These are phyloP conservation scores for Alosa alosa DNA, from an alignment of 2,113 vertebrate genomes.

Conservation along the genomic window DNA sequence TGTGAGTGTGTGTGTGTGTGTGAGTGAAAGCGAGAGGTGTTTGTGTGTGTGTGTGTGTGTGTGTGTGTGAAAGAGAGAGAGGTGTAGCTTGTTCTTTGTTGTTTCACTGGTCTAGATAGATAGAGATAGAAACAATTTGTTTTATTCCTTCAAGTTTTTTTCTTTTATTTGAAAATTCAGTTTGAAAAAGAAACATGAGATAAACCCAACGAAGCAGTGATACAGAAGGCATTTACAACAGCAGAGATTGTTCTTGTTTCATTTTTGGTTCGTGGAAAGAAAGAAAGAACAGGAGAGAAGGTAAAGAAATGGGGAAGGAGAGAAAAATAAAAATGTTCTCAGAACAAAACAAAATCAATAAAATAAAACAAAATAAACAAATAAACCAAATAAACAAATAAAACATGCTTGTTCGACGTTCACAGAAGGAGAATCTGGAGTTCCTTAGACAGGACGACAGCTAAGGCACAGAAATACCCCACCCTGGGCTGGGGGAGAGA, in stretches of 20 bases:
- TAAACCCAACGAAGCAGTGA: conserved; percentile 32
- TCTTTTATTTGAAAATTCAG: conserved; percentile 45
- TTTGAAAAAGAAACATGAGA: conserved; percentile 20
- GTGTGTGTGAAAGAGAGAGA: background rate
- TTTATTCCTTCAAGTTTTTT: conserved; percentile 32
- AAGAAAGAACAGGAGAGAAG: conserved; percentile 32
- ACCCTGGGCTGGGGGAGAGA: conserved; percentile 62
- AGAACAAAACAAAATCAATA: background rate
- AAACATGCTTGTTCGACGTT: conserved; percentile 62
- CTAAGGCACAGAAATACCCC: conserved; percentile 93
- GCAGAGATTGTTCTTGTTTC: conserved; percentile 33
- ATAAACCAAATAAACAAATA: conserved; percentile 59
- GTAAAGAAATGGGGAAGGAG: conserved; percentile 26
- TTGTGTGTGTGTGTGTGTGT: background rate
- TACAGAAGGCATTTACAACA: conserved; percentile 53
- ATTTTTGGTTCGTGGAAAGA: conserved; percentile 40
- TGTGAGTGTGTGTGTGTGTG: background rate
- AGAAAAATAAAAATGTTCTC: conserved; percentile 25
- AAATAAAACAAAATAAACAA: conserved; percentile 25
- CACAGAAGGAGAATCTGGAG: conserved; percentile 77
- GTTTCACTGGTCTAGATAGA: background rate
- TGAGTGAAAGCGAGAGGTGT: background rate
- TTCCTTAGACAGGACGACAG: conserved; percentile 75
- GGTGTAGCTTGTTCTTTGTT: background rate
- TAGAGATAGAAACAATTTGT: background rate